A percentile compares a stretch with the other conserved stretches of the same genome.
Evolutionary conservation across 64 coral and sea anemone genomes (phyloP).

Genomic region (Montipora foliosa): DNA sequence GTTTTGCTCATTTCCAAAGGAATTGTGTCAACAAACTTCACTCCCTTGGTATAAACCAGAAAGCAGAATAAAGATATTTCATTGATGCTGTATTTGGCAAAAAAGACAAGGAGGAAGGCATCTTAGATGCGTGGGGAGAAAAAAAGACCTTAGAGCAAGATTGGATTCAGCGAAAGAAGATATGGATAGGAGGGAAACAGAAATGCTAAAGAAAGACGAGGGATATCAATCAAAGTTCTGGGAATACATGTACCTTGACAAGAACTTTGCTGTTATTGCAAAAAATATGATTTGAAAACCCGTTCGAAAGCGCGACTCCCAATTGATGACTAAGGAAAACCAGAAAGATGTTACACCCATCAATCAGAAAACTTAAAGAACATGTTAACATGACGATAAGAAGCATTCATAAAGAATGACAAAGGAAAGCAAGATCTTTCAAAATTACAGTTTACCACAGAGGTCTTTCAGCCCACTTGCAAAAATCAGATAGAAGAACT

Average conservation of each 20-base stretch:
- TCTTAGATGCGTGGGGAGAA: slow-evolving; percentile 35
- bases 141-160: slow-evolving; percentile 48
- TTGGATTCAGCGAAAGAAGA: slow-evolving; percentile 28
- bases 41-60: slow-evolving; percentile 21
- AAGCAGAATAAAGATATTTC: slow-evolving; percentile 5
- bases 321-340: slow-evolving; percentile 14
- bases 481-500: slow-evolving; percentile 42
- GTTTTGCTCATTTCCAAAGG: slow-evolving; percentile 49
- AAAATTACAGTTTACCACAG: slow-evolving; percentile 31
- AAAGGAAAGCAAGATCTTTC: slow-evolving; percentile 53
- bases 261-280: slow-evolving; percentile 20
- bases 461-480: slow-evolving; percentile 13
- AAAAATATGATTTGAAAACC: slow-evolving; percentile 40
- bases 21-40: slow-evolving; percentile 35
- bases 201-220: slow-evolving; percentile 34
- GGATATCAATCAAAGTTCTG: slow-evolving; percentile 47
- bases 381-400: slow-evolving; percentile 40
- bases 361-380: slow-evolving; percentile 64
- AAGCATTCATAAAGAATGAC: slow-evolving; percentile 12
- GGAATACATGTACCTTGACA: slow-evolving; percentile 30
- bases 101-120: slow-evolving; percentile 46
- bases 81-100: slow-evolving; percentile 48
- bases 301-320: slow-evolving; percentile 35
- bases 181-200: slow-evolving; percentile 32
- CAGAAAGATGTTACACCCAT: slow-evolving; percentile 34